Evolutionary conservation across 2,888 invertebrate species (phyloP).

Genomic region (Tiliacea aurago): DNA sequence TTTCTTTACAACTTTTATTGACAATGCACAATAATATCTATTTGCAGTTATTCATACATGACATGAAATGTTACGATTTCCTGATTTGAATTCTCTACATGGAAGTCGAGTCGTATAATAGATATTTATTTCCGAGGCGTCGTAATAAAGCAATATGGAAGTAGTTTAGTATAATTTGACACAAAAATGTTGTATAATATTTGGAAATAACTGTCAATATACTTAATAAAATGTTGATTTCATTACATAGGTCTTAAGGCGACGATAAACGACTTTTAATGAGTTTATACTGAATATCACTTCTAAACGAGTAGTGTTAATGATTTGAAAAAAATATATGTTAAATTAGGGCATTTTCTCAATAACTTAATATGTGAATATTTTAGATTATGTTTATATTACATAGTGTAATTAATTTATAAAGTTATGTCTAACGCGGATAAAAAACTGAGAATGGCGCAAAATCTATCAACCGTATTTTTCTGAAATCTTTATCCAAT

Average conservation of each 20-base stretch:
- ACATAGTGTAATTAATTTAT: too few relatives aligned
- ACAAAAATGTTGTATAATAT: neutral
- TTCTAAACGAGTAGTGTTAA: too few relatives aligned
- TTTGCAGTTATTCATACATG: constrained; percentile 70
- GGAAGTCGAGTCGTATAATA: constrained; percentile 7
- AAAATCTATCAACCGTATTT: too few relatives aligned
- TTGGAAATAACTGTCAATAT: neutral
- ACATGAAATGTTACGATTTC: constrained; percentile 67
- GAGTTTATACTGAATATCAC: too few relatives aligned
- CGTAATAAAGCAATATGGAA: constrained; percentile 14
- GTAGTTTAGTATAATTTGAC: constrained; percentile 10
- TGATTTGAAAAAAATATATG: too few relatives aligned
- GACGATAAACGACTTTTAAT: too few relatives aligned
- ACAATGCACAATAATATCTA: constrained; percentile 76
- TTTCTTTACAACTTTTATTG: constrained; percentile 86
- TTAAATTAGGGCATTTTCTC: too few relatives aligned
- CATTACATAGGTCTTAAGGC: neutral
- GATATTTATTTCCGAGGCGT: constrained; percentile 23
- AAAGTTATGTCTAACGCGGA: too few relatives aligned
- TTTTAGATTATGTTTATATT: too few relatives aligned
- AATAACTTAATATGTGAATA: too few relatives aligned
- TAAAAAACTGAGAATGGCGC: too few relatives aligned
- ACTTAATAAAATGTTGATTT: neutral
- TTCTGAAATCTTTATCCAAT: too few relatives aligned
- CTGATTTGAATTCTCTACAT: constrained; percentile 65